These are phyloP conservation scores for Nysson spinosus DNA, from an alignment of 2,888 invertebrate genomes.

Conservation along the genomic window DNA sequence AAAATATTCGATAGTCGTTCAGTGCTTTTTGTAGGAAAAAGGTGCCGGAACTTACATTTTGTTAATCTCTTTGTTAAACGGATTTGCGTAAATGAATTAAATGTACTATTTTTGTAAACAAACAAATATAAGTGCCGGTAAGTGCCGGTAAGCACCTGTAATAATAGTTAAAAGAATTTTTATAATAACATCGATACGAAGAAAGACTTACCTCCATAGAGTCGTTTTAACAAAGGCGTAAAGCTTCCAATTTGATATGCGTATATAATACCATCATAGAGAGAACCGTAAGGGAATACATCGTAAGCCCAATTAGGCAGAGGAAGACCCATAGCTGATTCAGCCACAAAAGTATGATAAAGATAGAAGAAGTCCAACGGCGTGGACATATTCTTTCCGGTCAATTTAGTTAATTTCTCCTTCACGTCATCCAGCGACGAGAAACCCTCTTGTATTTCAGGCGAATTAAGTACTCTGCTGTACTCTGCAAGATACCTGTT, in stretches of 20 bases:
- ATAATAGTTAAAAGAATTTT: background rate
- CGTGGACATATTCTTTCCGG: slow-evolving; percentile 41
- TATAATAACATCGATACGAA: background rate
- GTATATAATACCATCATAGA: slow-evolving; percentile 78
- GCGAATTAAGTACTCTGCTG: slow-evolving; percentile 36
- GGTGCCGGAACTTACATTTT: too few relatives aligned
- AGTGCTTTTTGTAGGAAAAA: too few relatives aligned
- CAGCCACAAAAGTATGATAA: slow-evolving; percentile 67
- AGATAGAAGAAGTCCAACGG: slow-evolving; percentile 48
- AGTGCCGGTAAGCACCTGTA: background rate
- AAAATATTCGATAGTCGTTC: too few relatives aligned
- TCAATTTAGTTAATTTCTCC: slow-evolving; percentile 47
- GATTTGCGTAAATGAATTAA: background rate
- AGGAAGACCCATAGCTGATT: slow-evolving; percentile 79
- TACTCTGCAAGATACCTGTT: slow-evolving; percentile 60
- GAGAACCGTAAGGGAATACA: slow-evolving; percentile 77
- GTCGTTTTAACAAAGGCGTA: slow-evolving; percentile 78
- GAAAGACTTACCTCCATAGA: slow-evolving; percentile 77
- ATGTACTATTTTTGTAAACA: background rate
- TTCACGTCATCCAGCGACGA: slow-evolving; percentile 47
- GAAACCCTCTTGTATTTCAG: slow-evolving; percentile 38
- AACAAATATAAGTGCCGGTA: background rate
- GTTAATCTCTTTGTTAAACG: too few relatives aligned
- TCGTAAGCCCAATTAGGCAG: slow-evolving; percentile 80
- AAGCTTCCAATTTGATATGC: slow-evolving; percentile 79